These are phyloP conservation scores for Idaea dimidiata DNA, from an alignment of 2,888 invertebrate species.

Conservation along the genomic window DNA sequence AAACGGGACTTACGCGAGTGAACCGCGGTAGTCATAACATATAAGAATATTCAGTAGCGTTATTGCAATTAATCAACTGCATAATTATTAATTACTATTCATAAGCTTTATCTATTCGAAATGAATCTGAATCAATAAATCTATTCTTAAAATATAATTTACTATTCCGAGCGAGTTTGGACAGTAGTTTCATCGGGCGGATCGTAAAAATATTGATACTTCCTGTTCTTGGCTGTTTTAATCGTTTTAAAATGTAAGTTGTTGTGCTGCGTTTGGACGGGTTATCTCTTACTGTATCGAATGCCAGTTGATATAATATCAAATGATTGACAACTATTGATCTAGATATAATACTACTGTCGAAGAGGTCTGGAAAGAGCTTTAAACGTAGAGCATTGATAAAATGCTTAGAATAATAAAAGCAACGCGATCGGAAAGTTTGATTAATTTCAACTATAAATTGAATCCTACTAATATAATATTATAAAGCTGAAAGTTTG, in stretches of 20 bases:
- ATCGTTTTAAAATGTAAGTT: neutral
- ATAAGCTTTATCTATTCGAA: constrained; percentile 3
- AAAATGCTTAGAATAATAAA: too few species aligned
- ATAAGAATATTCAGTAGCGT: neutral
- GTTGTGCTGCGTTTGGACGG: neutral
- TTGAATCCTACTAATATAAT: too few species aligned
- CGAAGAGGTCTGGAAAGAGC: too few species aligned
- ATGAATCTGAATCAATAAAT: neutral
- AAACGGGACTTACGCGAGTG: too few species aligned
- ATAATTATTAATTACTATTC: neutral
- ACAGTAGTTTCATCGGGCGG: neutral
- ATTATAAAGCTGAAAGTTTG: too few species aligned
- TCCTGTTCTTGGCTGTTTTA: neutral
- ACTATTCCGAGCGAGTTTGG: neutral
- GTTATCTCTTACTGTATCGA: neutral
- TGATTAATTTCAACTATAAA: too few species aligned
- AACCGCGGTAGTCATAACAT: too few species aligned
- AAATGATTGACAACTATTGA: too few species aligned
- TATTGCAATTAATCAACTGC: neutral
- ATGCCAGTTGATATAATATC: too few species aligned
- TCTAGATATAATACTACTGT: too few species aligned
- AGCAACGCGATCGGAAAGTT: too few species aligned
- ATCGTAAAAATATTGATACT: neutral
- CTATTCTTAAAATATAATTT: neutral
- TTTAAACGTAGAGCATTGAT: too few species aligned